Percentiles rank a stretch among this genome's conserved stretches.
Conservation (phyloP, 2,113 vertebrate species). For the Hippocampus comes region DNA sequence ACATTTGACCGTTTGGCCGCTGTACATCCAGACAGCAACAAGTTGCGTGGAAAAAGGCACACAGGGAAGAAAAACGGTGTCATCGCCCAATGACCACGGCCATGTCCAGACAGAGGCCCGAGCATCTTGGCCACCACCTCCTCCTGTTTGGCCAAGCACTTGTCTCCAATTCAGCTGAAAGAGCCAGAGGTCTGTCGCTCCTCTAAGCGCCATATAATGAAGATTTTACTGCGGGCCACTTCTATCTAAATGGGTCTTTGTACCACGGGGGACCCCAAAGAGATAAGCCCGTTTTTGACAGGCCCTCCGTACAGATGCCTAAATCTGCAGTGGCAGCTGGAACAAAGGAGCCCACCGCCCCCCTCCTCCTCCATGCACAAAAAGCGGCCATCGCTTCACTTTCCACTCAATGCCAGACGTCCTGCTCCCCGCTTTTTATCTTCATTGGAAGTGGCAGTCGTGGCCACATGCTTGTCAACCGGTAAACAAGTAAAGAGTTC, state of each 20-base stretch:
- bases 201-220: slow-evolving; percentile 66
- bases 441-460: slow-evolving; percentile 23
- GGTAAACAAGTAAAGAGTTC: neutral
- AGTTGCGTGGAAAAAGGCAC: neutral
- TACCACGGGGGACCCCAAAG: slow-evolving; percentile 57
- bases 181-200: slow-evolving; percentile 49
- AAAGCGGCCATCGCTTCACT: slow-evolving; percentile 44
- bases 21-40: neutral
- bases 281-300: slow-evolving; percentile 75
- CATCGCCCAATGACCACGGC: neutral
- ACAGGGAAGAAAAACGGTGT: neutral
- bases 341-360: slow-evolving; percentile 57
- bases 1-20: neutral
- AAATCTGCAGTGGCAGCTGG: slow-evolving; percentile 73
- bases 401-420: slow-evolving; percentile 49
- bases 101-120: neutral
- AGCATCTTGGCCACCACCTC: slow-evolving; percentile 15
- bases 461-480: slow-evolving; percentile 9
- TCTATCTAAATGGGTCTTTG: slow-evolving; percentile 65
- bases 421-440: slow-evolving; percentile 13
- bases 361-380: slow-evolving; percentile 34
- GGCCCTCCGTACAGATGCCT: slow-evolving; percentile 63
- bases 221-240: slow-evolving; percentile 66
- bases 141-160: slow-evolving; percentile 34
- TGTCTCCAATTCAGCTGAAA: slow-evolving; percentile 52